phyloP scores from a whole-genome alignment of 2,888 invertebrate species.

The Bhutanitis thaidina region DNA sequence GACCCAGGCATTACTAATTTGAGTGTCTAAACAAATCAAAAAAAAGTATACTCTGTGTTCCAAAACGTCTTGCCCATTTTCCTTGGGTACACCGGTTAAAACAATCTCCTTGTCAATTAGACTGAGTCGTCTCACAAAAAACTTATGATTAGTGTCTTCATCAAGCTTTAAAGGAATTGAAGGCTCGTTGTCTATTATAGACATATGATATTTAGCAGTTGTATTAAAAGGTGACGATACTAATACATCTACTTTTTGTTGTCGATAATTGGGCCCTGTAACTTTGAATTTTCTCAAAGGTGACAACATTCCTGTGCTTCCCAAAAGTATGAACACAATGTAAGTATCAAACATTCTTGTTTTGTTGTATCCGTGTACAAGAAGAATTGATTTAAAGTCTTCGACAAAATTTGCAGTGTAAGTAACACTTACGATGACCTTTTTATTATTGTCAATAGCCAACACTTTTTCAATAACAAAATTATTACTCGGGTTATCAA shows the following conservation, averaged over 20 bases:
- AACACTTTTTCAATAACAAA: conserved; percentile 60
- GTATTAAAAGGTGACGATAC: conserved; percentile 54
- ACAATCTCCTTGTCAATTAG: conserved; percentile 57
- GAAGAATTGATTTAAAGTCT: conserved; percentile 50
- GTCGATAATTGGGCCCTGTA: conserved; percentile 59
- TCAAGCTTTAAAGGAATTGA: conserved; percentile 47
- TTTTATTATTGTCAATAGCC: conserved; percentile 54
- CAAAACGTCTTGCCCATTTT: conserved; percentile 41
- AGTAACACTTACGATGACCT: conserved; percentile 56
- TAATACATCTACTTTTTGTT: conserved; percentile 58
- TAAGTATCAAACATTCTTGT: conserved; percentile 70
- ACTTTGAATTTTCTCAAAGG: conserved; percentile 64
- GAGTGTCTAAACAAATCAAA: conserved; percentile 60
- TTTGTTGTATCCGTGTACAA: conserved; percentile 68
- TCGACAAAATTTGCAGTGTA: conserved; percentile 58
- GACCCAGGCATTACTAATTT: conserved; percentile 58
- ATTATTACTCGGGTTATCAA: conserved; percentile 52
- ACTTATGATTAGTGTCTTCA: conserved; percentile 38
- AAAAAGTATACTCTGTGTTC: conserved; percentile 60
- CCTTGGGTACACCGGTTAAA: conserved; percentile 49
- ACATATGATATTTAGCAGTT: conserved; percentile 40
- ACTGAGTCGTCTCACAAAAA: conserved; percentile 53
- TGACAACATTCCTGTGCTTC: conserved; percentile 46
- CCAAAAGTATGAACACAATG: conserved; percentile 54
- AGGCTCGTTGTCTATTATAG: conserved; percentile 59